Evolutionary conservation across 1,140 invertebrate genomes (phyloP), one percentile per base, ranked within the genome.

Genomic region (Cydia splendana): DNA sequence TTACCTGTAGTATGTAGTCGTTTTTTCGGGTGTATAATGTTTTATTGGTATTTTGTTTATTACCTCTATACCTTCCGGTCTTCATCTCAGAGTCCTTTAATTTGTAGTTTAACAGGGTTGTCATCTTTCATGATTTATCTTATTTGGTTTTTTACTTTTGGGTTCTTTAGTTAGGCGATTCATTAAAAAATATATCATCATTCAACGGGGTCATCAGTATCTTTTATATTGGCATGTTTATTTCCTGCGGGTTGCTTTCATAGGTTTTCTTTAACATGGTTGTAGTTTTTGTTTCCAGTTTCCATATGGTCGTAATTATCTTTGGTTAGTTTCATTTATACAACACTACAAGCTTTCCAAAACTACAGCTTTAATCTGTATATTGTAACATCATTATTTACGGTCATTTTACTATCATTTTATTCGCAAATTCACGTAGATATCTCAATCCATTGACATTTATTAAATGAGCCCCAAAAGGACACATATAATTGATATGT

Each of bases 401-500:
- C 1, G 15, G 15, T 51, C 10, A 51, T 30, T 30, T 24, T 30
- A 2, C 2, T 30, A 30, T 30, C 30, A 30, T 30, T 30, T 4
- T 30, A 4, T 3, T 30, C 30, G 3, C 30, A 4, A 30, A 6
- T 34, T 34, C 5, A 34, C 5, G 34, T 34, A 34, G 34, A 34
- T 34, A 34, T 6, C 34, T 6, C 34, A 34, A 34, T 30, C 5
- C 2, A 34, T 34, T 34, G 34, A 2, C 4, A 34, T 57, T 62
- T 62, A 12, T 24, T 24, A 2, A 18, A 38, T 69, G 0, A 34
- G 2, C 24, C 3, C 15, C 20, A n/a, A 78, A 84, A 81, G 86
- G 82, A 88, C 87, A 88, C 76, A 77, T 88, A 80, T 90, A 84
- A 91, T 89, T 93, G 85, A 91, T 93, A 88, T 90, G 86, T 92